Evolutionary conservation across 2,113 vertebrate genomes (phyloP), one percentile per base, ranked within the genome.

Genomic region (Chionomys nivalis): DNA sequence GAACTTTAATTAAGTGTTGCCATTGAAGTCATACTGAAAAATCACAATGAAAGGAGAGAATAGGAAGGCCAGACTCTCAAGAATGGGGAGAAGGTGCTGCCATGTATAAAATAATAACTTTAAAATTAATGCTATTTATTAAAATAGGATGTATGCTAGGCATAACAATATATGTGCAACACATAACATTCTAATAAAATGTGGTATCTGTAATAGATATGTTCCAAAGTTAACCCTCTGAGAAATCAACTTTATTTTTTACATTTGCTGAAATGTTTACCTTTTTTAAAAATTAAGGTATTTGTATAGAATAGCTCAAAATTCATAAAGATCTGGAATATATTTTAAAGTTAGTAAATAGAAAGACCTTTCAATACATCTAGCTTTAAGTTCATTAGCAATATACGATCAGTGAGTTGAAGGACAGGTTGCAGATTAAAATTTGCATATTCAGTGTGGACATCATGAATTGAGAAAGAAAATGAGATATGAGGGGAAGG

Each of bases 1-100:
- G 93, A 97, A 98, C 97, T 98, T 98, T 98, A 98, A 99, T 98
- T 98, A 99, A 98, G 97, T 98, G 98, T 77, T 97, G 97, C 96
- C 97, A 96, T 97, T 94, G 98, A 98, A 98, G 98, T 98, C 95
- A 97, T 93, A 96, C 24, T 5, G 31, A 94, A 97, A 97, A 96
- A 96, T 66, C 24, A 31, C 0, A 96, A 17, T 13, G 49, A 97
- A 66, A 79, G 87, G n/a, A 79, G 44, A 90, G 97, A 98, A 96
- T 39, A 91, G 28, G 85, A 93, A 97, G 52, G 83, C 95, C 75
- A 89, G 72, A 13, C 75, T 61, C 55, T 23, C 4, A 13, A 87
- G 91, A 68, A 9, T 47, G 11, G n/a, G 12, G 72, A 44, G 33
- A 96, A 72, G 49, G 55, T 61, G 33, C 1, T 28, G 23, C 47